Evolutionary conservation across 92 coral and sea anemone species (phyloP).

Genomic region (Palythoa heliodiscus): DNA sequence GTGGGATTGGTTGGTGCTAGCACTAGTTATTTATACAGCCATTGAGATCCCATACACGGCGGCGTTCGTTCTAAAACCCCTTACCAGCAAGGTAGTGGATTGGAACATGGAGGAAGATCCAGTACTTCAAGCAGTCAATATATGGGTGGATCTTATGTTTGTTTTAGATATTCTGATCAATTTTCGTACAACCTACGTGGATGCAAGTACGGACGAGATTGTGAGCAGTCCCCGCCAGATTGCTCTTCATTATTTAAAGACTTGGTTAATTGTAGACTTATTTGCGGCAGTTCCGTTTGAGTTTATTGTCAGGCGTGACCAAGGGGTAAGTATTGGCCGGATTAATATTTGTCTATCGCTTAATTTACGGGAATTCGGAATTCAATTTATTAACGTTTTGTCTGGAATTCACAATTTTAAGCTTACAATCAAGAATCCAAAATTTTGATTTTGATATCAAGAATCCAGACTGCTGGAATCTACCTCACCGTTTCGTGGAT

Average conservation of each 20-base stretch:
- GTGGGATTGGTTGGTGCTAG: constrained; percentile 95
- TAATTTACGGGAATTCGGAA: no score
- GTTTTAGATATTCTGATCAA: constrained; percentile 86
- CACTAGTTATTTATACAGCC: constrained; percentile 91
- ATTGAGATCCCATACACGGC: constrained; percentile 96
- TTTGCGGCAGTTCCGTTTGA: constrained; percentile 97
- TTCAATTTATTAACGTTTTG: no score
- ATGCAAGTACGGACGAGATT: constrained; percentile 62
- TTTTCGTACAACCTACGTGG: constrained; percentile 90
- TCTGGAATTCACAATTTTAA: no score
- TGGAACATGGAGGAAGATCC: constrained; percentile 41
- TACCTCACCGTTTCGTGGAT: no score
- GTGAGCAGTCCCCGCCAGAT: constrained; percentile 77
- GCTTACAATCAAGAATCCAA: no score
- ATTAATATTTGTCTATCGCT: not conserved
- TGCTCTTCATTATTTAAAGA: constrained; percentile 84
- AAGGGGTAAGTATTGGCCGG: constrained; percentile 51
- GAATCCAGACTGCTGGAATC: no score
- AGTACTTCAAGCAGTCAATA: constrained; percentile 63
- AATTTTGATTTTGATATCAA: no score
- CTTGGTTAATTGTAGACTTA: constrained; percentile 96
- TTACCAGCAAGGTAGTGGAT: constrained; percentile 35
- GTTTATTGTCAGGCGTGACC: constrained; percentile 57
- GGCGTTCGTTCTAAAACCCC: constrained; percentile 67
- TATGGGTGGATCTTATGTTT: constrained; percentile 91